Conservation (phyloP, 1,140 invertebrate species). For the Solenopsis invicta region DNA sequence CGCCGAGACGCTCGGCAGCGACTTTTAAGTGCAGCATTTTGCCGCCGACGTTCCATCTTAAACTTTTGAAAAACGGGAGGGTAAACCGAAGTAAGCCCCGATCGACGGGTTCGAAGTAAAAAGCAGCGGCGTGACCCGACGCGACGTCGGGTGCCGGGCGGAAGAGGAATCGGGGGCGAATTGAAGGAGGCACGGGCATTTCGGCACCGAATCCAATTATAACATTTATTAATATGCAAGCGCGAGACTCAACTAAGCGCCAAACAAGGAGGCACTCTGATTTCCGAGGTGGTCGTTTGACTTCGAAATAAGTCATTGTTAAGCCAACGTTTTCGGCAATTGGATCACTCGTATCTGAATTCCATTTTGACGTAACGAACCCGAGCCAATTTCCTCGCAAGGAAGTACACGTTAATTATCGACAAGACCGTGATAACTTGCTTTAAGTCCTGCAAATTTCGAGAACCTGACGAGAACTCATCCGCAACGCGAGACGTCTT, state of each 20-base stretch:
- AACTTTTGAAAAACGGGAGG: constrained; percentile 59
- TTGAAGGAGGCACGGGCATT: background rate
- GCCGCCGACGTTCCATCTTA: constrained; percentile 56
- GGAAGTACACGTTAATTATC: constrained; percentile 23
- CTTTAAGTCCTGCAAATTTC: constrained; percentile 21
- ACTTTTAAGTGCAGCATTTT: constrained; percentile 69
- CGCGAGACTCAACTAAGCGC: background rate
- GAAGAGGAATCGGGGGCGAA: constrained; percentile 1
- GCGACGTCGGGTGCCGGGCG: background rate
- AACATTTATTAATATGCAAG: constrained; percentile 59
- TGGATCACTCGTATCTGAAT: background rate
- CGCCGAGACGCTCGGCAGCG: constrained; percentile 16
- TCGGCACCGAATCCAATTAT: constrained; percentile 30
- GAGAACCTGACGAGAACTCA: background rate
- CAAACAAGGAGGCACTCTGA: constrained; percentile 29
- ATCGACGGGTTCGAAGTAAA: constrained; percentile 57
- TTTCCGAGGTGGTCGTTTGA: constrained; percentile 15
- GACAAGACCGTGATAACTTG: background rate
- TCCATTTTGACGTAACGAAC: background rate
- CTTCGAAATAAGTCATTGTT: constrained; percentile 40
- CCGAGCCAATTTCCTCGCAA: constrained; percentile 9
- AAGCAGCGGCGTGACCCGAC: constrained; percentile 22
- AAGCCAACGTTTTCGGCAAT: constrained; percentile 46
- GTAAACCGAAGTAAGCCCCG: constrained; percentile 61
- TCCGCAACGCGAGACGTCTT: background rate